Evolutionary conservation across 2,888 invertebrate species (phyloP).

Genomic region (Ormyrus pomaceus): DNA sequence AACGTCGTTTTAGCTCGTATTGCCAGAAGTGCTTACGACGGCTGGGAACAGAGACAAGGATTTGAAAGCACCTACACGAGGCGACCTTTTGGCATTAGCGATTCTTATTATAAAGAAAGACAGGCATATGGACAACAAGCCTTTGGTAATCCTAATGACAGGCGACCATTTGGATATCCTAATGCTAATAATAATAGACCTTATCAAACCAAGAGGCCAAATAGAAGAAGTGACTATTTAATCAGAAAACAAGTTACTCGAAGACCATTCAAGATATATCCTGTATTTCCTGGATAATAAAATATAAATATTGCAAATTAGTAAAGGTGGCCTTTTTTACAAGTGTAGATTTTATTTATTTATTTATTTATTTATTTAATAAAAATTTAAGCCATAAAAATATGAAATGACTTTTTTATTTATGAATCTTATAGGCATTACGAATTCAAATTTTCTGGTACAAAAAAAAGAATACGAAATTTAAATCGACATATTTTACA

Average conservation of each 20-base stretch:
- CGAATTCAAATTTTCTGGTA: too few relatives aligned
- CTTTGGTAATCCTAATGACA: not conserved
- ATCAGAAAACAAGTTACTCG: not conserved
- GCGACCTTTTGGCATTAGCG: conserved; percentile 31
- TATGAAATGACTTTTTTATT: too few relatives aligned
- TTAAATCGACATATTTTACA: too few relatives aligned
- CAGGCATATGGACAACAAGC: not conserved
- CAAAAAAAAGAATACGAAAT: too few relatives aligned
- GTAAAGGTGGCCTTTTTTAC: too few relatives aligned
- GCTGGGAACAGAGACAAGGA: conserved; percentile 21
- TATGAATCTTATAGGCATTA: too few relatives aligned
- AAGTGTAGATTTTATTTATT: too few relatives aligned
- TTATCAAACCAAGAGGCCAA: not conserved
- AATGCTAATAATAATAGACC: too few relatives aligned
- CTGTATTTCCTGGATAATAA: conserved; percentile 66
- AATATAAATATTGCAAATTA: too few relatives aligned
- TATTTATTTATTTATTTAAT: too few relatives aligned
- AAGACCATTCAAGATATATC: conserved; percentile 57
- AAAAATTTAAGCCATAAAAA: too few relatives aligned
- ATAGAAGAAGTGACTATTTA: conserved; percentile 19
- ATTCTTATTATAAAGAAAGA: not conserved
- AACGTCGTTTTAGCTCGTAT: conserved; percentile 60
- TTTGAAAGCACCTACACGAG: conserved; percentile 12
- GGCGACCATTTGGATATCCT: not conserved
- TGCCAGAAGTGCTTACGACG: conserved; percentile 51